phyloP scores from a whole-genome alignment of 1,140 invertebrate genomes.

The Gryon sp. region DNA sequence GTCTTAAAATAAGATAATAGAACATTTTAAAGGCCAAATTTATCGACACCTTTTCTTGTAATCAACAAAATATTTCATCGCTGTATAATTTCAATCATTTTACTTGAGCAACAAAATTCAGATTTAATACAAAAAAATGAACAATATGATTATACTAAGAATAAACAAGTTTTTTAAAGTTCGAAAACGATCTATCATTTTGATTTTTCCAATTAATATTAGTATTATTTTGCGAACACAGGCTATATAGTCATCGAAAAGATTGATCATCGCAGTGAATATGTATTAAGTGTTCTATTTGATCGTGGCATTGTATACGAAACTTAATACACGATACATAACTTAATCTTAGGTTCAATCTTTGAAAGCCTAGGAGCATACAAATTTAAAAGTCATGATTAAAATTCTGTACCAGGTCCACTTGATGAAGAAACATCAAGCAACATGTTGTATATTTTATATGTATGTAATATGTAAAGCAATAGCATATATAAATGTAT shows the following conservation, averaged over 20 bases:
- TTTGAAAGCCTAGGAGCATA: conserved; percentile 34
- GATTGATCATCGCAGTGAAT: conserved; percentile 20
- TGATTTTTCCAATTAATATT: neutral
- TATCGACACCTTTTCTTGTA: conserved; percentile 1
- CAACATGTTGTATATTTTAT: too few relatives aligned
- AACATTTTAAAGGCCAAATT: conserved; percentile 9
- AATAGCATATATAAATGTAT: too few relatives aligned
- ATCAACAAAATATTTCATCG: too few relatives aligned
- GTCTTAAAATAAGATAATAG: neutral
- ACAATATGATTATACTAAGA: too few relatives aligned
- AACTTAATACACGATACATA: conserved; percentile 42
- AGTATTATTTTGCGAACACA: neutral
- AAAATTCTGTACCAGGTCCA: conserved; percentile 30
- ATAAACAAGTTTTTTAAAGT: too few relatives aligned
- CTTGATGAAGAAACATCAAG: conserved; percentile 40
- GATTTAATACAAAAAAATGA: too few relatives aligned
- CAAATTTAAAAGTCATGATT: conserved; percentile 47
- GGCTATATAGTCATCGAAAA: neutral
- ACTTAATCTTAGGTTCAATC: conserved; percentile 34
- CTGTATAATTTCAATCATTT: too few relatives aligned
- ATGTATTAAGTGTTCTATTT: conserved; percentile 43
- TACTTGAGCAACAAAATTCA: too few relatives aligned
- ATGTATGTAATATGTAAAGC: too few relatives aligned
- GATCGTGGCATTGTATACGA: conserved; percentile 31
- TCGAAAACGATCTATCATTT: neutral